Base-by-base conservation (phyloP, 53 echinoderm and acorn worm genomes). In the Luidia sarsii region DNA sequence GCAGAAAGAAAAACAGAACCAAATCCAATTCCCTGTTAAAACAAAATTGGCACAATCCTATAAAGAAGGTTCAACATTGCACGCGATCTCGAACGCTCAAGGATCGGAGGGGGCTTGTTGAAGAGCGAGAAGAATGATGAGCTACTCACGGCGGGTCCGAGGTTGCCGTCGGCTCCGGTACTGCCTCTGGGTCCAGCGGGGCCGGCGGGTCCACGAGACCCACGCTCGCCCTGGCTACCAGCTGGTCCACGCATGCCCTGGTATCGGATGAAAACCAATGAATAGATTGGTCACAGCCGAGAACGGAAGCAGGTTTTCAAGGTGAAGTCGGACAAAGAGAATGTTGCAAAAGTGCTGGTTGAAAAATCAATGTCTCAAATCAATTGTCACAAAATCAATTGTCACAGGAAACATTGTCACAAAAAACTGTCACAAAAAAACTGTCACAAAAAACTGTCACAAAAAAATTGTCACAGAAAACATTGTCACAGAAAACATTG, bases 121-220 rank as follows among this genome's bases (percentile, higher is more conserved):
- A n/a, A n/a, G n/a, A n/a, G n/a, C n/a, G n/a, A n/a, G n/a, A n/a
- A n/a, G n/a, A n/a, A n/a, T n/a, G n/a, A n/a, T n/a, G n/a, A n/a
- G n/a, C 9, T 50, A 83, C 83, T 83, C 61, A 83, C 83, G 33
- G 49, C 43, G 33, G 70, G 61, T 70, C 83, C 83, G 20, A 48
- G 23, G 36, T 45, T 24, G 14, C 83, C 83, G 19, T 59, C 70
- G 18, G 83, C 3, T 28, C 83, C 83, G 31, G 51, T 0, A 16
- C 37, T 30, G 8, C 84, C 84, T 27, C 72, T 39, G 37, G 71
- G 19, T 14, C 84, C 84, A 51, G 50, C 52, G 35, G 63, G 64
- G 62, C 84, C 90, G 62, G 70, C 67, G 1, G 74, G 59, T 37
- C 90, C 90, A 51, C 90, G 85, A n/a, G 38, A 30, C 57, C 90